Evolutionary conservation across 2,888 invertebrate species (phyloP).

Genomic region (Cosmia pyralina): DNA sequence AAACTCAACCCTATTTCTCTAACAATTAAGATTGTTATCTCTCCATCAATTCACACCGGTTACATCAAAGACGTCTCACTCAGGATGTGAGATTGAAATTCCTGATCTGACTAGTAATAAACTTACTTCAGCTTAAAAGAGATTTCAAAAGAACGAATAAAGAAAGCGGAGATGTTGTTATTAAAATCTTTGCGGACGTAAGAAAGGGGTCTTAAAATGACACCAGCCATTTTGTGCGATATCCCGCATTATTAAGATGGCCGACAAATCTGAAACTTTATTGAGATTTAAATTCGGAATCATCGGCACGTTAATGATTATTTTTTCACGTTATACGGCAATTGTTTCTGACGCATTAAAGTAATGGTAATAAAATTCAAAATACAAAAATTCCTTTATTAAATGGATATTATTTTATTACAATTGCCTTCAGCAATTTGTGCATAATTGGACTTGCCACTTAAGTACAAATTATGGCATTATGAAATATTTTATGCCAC

Average conservation of each 20-base stretch:
- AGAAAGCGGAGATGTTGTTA: slow-evolving; percentile 84
- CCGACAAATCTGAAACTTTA: slow-evolving; percentile 82
- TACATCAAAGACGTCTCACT: slow-evolving; percentile 85
- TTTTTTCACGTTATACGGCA: slow-evolving; percentile 67
- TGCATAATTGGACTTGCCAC: slow-evolving; percentile 42
- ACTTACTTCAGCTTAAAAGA: slow-evolving; percentile 84
- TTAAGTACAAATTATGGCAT: slow-evolving; percentile 42
- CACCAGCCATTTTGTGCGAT: slow-evolving; percentile 74
- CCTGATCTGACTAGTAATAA: slow-evolving; percentile 90
- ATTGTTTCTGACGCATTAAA: slow-evolving; percentile 64
- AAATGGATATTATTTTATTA: slow-evolving; percentile 27
- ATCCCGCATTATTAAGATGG: slow-evolving; percentile 70
- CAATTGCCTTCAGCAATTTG: slow-evolving; percentile 34
- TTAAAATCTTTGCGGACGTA: slow-evolving; percentile 83
- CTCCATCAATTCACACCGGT: slow-evolving; percentile 65
- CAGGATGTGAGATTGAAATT: slow-evolving; percentile 89
- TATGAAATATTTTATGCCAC: slow-evolving; percentile 39
- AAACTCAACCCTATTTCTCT: slow-evolving; percentile 66
- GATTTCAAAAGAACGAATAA: slow-evolving; percentile 87
- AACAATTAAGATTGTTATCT: slow-evolving; percentile 67
- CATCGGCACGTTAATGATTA: slow-evolving; percentile 57
- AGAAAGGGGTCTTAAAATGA: slow-evolving; percentile 81
- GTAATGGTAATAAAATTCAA: slow-evolving; percentile 40
- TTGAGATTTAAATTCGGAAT: slow-evolving; percentile 80
- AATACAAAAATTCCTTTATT: slow-evolving; percentile 27